Conservation (phyloP, 1,140 invertebrate species). For the Drosophila bifasciata region DNA sequence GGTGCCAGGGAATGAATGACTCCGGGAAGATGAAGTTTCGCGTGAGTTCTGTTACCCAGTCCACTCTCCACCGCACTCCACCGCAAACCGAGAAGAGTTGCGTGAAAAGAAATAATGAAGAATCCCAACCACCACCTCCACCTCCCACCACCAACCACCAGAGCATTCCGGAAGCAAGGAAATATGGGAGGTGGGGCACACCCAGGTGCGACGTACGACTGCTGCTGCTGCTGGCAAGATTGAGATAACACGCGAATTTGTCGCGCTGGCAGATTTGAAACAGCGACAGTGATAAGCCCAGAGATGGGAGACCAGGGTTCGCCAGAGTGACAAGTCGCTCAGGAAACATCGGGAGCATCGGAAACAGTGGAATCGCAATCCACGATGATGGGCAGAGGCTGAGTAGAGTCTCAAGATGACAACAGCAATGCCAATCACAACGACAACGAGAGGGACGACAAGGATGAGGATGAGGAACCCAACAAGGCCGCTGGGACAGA, state of each 20-base stretch:
- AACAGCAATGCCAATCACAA: constrained; percentile 41
- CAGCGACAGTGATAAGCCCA: constrained; percentile 50
- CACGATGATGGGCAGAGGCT: constrained; percentile 34
- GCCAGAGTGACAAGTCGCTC: constrained; percentile 40
- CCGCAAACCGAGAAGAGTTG: constrained; percentile 44
- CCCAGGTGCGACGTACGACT: constrained; percentile 38
- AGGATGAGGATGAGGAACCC: constrained; percentile 12
- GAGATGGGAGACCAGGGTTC: constrained; percentile 36
- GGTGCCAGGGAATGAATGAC: constrained; percentile 38
- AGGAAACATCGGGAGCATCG: constrained; percentile 8
- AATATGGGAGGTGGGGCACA: background rate
- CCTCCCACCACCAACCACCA: constrained; percentile 1
- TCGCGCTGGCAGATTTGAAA: constrained; percentile 56
- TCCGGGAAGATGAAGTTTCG: constrained; percentile 64
- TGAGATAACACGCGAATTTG: constrained; percentile 70
- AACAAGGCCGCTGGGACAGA: constrained; percentile 52
- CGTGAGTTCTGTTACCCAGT: constrained; percentile 30
- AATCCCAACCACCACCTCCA: constrained; percentile 8
- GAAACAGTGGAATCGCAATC: background rate
- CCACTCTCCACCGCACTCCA: background rate
- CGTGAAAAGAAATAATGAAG: constrained; percentile 70
- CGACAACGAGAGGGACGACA: constrained; percentile 6
- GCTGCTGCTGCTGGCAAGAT: constrained; percentile 45
- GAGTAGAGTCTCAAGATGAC: constrained; percentile 21
- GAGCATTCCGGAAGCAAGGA: background rate